Percentiles rank a stretch among this genome's conserved stretches.
phyloP scores from a whole-genome alignment of 35 echinoderm and acorn worm genomes.

The Ophioderma brevispina region DNA sequence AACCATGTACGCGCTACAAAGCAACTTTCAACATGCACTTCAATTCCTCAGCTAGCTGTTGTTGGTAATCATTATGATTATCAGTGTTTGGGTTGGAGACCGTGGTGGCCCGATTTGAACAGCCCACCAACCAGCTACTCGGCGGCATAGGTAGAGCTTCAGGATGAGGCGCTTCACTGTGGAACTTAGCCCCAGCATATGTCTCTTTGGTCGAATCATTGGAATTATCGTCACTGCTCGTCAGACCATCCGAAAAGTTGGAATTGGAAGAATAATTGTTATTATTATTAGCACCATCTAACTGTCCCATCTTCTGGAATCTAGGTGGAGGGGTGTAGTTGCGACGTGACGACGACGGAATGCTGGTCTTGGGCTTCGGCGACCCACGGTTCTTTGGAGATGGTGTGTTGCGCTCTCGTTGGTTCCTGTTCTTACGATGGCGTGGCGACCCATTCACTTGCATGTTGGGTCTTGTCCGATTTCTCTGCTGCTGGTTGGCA shows the following conservation, averaged over 20 bases:
- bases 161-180: not conserved
- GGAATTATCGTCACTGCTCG: not conserved
- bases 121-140: not conserved
- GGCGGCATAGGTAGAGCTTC: not conserved
- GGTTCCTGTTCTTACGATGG: not conserved
- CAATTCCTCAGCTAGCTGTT: not conserved
- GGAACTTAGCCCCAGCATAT: not conserved
- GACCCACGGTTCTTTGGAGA: not conserved
- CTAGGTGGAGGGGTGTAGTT: not conserved
- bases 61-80: not conserved
- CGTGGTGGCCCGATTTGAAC: not conserved
- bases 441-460: not conserved
- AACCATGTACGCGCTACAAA: not conserved
- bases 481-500: not conserved
- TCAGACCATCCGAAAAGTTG: not conserved
- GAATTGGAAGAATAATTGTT: not conserved
- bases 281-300: not conserved
- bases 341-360: not conserved
- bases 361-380: not conserved
- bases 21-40: not conserved
- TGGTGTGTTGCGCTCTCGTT: not conserved
- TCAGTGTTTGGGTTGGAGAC: not conserved
- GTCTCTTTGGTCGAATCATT: constrained; percentile 3
- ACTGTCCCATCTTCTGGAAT: not conserved
- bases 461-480: not conserved